These are phyloP conservation scores for Chrysina gloriosa DNA, from an alignment of 2,888 invertebrate genomes.

Conservation along the genomic window DNA sequence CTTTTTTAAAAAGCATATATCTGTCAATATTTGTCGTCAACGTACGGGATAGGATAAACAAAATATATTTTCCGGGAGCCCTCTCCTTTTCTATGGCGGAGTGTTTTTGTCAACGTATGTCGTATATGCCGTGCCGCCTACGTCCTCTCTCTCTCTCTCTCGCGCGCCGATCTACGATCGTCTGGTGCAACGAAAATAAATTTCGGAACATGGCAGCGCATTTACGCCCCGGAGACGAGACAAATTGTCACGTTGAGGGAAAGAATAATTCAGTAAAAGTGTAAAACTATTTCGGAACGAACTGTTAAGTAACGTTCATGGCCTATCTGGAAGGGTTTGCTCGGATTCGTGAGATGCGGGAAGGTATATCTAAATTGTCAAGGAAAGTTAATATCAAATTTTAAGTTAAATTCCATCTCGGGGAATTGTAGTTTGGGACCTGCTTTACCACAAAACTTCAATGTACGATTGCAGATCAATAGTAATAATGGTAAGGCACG, in stretches of 20 bases:
- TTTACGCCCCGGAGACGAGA: conserved; percentile 33
- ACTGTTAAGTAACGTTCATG: conserved; percentile 15
- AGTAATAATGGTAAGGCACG: too few species aligned
- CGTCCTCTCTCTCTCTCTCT: conserved; percentile 24
- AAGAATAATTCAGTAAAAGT: conserved; percentile 23
- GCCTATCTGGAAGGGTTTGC: conserved; percentile 9
- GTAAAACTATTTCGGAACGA: conserved; percentile 24
- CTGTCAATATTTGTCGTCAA: conserved; percentile 45
- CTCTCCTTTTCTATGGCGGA: conserved; percentile 25
- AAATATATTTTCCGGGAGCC: conserved; percentile 40
- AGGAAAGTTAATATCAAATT: too few species aligned
- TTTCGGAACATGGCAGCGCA: conserved; percentile 31
- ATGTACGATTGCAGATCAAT: too few species aligned
- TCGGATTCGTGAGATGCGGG: background rate
- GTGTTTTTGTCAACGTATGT: conserved; percentile 44
- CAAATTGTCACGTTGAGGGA: conserved; percentile 39
- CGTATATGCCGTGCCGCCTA: too few species aligned
- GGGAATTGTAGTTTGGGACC: too few species aligned
- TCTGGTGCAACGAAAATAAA: conserved; percentile 41
- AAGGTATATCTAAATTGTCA: too few species aligned
- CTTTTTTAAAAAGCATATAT: conserved; percentile 41
- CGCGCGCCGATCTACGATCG: too few species aligned
- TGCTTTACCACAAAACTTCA: too few species aligned
- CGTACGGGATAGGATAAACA: conserved; percentile 42
- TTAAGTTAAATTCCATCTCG: too few species aligned